phyloP scores from a whole-genome alignment of 2,888 invertebrate genomes.

The Torymus tubicola region DNA sequence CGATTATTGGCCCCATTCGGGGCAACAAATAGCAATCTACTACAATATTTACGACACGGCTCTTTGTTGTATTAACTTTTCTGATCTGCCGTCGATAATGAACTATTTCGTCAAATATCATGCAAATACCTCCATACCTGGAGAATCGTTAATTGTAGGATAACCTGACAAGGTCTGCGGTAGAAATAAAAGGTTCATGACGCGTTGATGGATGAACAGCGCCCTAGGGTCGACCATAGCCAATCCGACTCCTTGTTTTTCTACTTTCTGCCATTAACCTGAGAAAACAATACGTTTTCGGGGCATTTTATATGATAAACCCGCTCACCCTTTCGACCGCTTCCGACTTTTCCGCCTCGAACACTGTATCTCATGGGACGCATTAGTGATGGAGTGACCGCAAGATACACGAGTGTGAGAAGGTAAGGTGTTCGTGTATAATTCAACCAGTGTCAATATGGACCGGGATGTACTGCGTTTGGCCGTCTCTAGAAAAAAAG shows the following conservation, averaged over 20 bases:
- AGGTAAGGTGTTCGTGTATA: conserved; percentile 60
- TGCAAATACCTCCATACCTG: conserved; percentile 61
- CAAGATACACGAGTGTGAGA: conserved; percentile 63
- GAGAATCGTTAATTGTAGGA: conserved; percentile 56
- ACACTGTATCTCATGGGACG: conserved; percentile 32
- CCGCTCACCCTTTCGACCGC: conserved; percentile 58
- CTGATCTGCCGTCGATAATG: neutral
- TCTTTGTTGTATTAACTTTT: conserved; percentile 15
- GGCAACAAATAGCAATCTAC: conserved; percentile 38
- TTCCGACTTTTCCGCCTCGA: conserved; percentile 37
- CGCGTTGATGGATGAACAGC: conserved; percentile 3
- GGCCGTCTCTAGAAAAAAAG: conserved; percentile 66
- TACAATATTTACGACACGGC: conserved; percentile 37
- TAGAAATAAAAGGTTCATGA: conserved; percentile 25
- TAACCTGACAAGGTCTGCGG: conserved; percentile 34
- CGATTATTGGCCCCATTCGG: conserved; percentile 31
- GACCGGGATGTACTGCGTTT: conserved; percentile 57
- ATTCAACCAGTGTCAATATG: conserved; percentile 52
- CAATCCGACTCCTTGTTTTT: conserved; percentile 25
- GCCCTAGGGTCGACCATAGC: conserved; percentile 15
- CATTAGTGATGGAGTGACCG: conserved; percentile 53
- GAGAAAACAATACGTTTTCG: conserved; percentile 58
- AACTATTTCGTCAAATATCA: conserved; percentile 49
- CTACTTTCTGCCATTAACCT: conserved; percentile 51
- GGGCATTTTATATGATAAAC: conserved; percentile 46